A percentile compares a stretch with the other conserved stretches of the same genome.
Evolutionary conservation across 35 echinoderm and acorn worm genomes (phyloP).

Genomic region (Ophioderma brevispina): DNA sequence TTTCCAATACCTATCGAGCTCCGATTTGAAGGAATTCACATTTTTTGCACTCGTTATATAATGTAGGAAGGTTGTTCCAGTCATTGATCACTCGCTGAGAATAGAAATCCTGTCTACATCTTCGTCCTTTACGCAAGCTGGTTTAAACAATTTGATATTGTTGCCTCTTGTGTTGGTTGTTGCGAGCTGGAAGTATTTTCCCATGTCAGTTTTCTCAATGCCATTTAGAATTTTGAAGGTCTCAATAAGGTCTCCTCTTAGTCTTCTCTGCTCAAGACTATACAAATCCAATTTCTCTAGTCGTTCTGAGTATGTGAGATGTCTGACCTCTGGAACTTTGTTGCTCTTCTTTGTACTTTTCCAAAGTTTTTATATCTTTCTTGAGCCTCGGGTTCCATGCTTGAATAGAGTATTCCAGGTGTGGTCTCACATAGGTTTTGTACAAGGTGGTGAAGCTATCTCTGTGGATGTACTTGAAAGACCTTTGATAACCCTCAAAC

Average conservation of each 20-base stretch:
- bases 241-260: constrained; percentile 50
- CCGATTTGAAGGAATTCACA: too few species aligned
- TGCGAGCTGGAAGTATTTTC: too few species aligned
- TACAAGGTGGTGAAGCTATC: constrained; percentile 10
- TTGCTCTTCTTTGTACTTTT: constrained; percentile 49
- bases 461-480: constrained; percentile 8
- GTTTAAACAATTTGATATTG: too few species aligned
- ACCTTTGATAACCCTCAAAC: background rate
- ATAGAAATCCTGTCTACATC: too few species aligned
- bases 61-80: too few species aligned
- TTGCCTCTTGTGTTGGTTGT: too few species aligned
- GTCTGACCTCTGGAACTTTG: constrained; percentile 30
- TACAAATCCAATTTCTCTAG: constrained; percentile 2
- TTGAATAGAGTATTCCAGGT: constrained; percentile 63
- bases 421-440: constrained; percentile 24
- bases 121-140: too few species aligned
- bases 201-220: background rate
- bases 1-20: too few species aligned
- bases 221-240: constrained; percentile 17
- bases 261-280: constrained; percentile 35
- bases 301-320: constrained; percentile 20
- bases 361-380: background rate
- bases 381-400: constrained; percentile 2
- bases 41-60: too few species aligned
- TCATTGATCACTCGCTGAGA: too few species aligned